Conservation (phyloP, 2,888 invertebrate genomes). For the Leucania comma region DNA sequence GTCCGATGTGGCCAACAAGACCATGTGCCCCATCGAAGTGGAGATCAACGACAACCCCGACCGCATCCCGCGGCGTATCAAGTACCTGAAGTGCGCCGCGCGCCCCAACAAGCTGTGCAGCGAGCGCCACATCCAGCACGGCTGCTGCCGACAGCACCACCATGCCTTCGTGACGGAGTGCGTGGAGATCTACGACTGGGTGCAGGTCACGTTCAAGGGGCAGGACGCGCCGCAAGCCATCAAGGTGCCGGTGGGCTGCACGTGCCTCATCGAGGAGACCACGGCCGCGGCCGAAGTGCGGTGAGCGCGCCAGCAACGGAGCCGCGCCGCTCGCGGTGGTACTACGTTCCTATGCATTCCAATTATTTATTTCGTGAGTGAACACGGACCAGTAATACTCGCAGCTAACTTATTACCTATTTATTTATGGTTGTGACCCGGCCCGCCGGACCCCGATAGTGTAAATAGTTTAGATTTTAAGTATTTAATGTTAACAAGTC, state of each 20-base stretch:
- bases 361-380: slow-evolving; percentile 63
- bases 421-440: slow-evolving; percentile 64
- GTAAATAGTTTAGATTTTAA: slow-evolving; percentile 44
- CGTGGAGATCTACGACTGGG: slow-evolving; percentile 84
- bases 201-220: slow-evolving; percentile 79
- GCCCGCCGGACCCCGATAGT: slow-evolving; percentile 35
- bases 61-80: slow-evolving; percentile 83
- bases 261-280: slow-evolving; percentile 80
- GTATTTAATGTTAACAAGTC: slow-evolving; percentile 53
- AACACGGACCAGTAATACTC: slow-evolving; percentile 45
- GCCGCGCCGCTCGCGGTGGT: slow-evolving; percentile 30
- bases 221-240: slow-evolving; percentile 57
- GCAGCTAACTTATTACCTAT: slow-evolving; percentile 63
- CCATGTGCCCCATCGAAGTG: slow-evolving; percentile 83
- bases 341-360: slow-evolving; percentile 70
- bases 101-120: slow-evolving; percentile 79
- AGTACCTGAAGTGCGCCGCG: slow-evolving; percentile 80
- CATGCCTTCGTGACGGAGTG: slow-evolving; percentile 79
- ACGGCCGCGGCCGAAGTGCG: slow-evolving; percentile 60
- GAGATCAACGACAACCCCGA: slow-evolving; percentile 74
- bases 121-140: slow-evolving; percentile 74
- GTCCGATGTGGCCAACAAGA: slow-evolving; percentile 76
- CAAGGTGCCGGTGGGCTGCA: slow-evolving; percentile 84
- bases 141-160: slow-evolving; percentile 82
- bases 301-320: slow-evolving; percentile 37